Base-by-base conservation (phyloP, 2,888 invertebrate species). In the Himalopsyche anomala region DNA sequence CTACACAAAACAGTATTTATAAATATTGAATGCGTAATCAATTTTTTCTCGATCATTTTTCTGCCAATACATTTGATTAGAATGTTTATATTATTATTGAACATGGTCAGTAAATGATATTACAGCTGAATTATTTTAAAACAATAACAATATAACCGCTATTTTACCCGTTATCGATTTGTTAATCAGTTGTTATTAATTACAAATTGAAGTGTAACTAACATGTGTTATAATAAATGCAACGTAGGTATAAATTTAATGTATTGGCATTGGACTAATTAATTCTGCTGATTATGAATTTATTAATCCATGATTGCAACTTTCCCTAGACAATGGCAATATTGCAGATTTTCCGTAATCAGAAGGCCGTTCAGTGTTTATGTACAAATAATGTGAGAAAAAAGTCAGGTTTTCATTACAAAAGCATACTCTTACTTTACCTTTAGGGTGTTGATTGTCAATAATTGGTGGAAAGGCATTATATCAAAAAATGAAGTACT, bases 251-350 rank as follows among this genome's bases (percentile, higher is more conserved):
- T 62, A 62, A 19, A 62, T 51, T 51, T 15, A 15, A 51, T 28
- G 62, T 62, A 9, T 19, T 19, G 62, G n/a, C 62, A 62, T 62
- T 62, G 62, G 15, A 62, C 62, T 62, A 19, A 62, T 62, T 62
- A 62, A 62, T 62, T 51, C 51, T 51, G 51, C 12, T 51, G 51
- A 51, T 51, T 51, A 51, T 15, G 51, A 15, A 51, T 51, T 62
- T 62, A n/a, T 62, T 62, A 19, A 19, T 28, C 2, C n/a, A 11
- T 19, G 19, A 19, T 19, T 62, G 62, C 62, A 62, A 62, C 6
- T 62, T 62, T 62, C 15, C 19, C 19, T 19, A 62, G 8, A 62
- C 62, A 62, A 19, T 62, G 51, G 15, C 8, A 15, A 51, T 15
- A 15, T 51, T 51, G 28, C 62, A n/a, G 28, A 4, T 62, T 56